Evolutionary conservation across 1,140 invertebrate genomes (phyloP), one percentile per base, ranked within the genome.

Genomic region (Lasioglossum albipes): DNA sequence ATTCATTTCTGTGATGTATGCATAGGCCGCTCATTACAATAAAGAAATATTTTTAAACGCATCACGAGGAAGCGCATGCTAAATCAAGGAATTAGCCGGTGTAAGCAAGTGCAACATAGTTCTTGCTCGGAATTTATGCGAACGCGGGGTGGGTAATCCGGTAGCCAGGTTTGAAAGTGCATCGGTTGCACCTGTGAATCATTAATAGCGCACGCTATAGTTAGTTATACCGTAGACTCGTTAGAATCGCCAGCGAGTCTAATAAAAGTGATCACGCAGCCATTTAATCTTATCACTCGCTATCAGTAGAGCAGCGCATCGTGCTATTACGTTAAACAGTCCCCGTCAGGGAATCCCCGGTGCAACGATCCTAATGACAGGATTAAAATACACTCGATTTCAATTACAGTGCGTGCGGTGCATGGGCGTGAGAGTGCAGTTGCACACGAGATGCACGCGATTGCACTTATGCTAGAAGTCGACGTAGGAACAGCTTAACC

Each of bases 371-470:
- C 20, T 41, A 65, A 64, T 42, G 22, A 31, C 9, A 31, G 61
- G 20, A 66, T 42, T 65, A 66, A 64, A 45, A 41, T 27, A 27
- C 45, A 22, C 61, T 59, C 22, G n/a, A 31, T 70, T 62, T 77
- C 75, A 70, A 77, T 70, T 62, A 77, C 42, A 49, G 71, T 36
- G 61, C 68, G 61, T 71, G 75, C 52, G 42, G 16, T n/a, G 61
- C 59, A 74, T 36, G 71, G 36, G 27, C 27, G 66, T 62, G 64
- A 66, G 45, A 57, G 18, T 61, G 20, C 61, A 13, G 18, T 66
- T 59, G n/a, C 41, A 45, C 12, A 10, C 49, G 9, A 31, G 49
- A 68, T 68, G 52, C 65, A 76, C 65, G 54, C 75, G 49, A 54
- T n/a, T 13, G 9, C 69, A 7, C 7, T 72, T 70, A 69, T 6